Evolutionary conservation across 1,140 invertebrate species (phyloP), one percentile per base, ranked within the genome.

Genomic region (Tetranychus cinnabarinus): DNA sequence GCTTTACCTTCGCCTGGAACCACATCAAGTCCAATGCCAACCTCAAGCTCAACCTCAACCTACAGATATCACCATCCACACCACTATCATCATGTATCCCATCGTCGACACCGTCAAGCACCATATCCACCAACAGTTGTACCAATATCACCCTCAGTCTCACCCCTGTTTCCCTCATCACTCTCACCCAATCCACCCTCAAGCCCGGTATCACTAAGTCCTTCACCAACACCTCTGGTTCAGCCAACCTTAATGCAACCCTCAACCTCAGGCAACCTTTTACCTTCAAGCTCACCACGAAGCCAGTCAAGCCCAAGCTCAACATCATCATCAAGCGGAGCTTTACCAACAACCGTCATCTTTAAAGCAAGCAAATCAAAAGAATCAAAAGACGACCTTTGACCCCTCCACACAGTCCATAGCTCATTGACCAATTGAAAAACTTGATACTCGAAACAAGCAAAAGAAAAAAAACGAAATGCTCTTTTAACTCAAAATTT

Each of bases 61-160:
- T 75, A 81, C 47, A 31, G 56, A 45, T 59, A 48, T 48, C 65
- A 60, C 58, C 61, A 54, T 39, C 60, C 34, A 34, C 57, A 65
- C 57, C 63, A 46, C 46, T 33, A 36, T 54, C 61, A 48, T 47
- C 63, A 45, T 64, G 62, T n/a, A 36, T 56, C 56, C 42, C 64
- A 35, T 46, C 61, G 50, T 12, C n/a, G 50, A 52, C 13, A 52
- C 50, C 50, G n/a, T 6, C 39, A 42, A 42, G 5, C 5, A 50
- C 8, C 54, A 33, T 12, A 39, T 23, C 33, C 76, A 75, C 52
- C 71, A 73, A 74, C 81, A 0, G 69, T 66, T 71, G 5, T 10
- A 42, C 71, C 15, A 67, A 72, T 2, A 73, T 72, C 31, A 70
- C 68, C 61, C 67, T 67, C 35, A 52, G n/a, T 47, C 39, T 47